Percentiles rank a stretch among this genome's conserved stretches.
Evolutionary conservation across 2,888 invertebrate genomes (phyloP).

Genomic region (Helleia helle): DNA sequence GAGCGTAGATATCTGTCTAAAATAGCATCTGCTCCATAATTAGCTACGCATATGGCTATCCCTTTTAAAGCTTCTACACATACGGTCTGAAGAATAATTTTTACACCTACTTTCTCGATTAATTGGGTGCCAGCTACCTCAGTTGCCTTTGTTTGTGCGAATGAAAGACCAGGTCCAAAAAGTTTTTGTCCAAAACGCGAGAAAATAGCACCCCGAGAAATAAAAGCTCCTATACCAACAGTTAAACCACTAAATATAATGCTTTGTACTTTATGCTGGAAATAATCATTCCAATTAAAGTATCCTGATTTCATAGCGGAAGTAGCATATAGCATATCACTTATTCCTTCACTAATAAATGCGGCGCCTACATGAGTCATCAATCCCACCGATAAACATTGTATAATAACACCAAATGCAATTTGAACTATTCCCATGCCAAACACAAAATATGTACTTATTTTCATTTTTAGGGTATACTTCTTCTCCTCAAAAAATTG

Average conservation of each 20-base stretch:
- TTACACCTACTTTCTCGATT: background rate
- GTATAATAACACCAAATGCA: slow-evolving; percentile 5
- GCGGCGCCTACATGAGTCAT: slow-evolving; percentile 7
- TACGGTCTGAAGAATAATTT: background rate
- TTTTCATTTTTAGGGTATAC: background rate
- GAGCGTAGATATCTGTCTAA: slow-evolving; percentile 1
- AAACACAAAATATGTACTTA: background rate
- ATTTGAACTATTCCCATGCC: slow-evolving; percentile 7
- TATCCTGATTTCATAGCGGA: slow-evolving; percentile 8
- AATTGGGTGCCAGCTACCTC: slow-evolving; percentile 8
- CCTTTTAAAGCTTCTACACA: background rate
- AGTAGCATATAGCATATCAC: slow-evolving; percentile 8
- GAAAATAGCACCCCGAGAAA: slow-evolving; percentile 1
- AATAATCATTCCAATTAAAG: slow-evolving; percentile 9
- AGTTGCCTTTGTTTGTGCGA: too few species aligned
- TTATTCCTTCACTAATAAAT: slow-evolving; percentile 9
- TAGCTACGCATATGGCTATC: background rate
- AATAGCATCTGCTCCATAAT: slow-evolving; percentile 4
- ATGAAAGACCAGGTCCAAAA: slow-evolving; percentile 3
- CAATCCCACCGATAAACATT: slow-evolving; percentile 2
- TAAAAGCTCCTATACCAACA: slow-evolving; percentile 1
- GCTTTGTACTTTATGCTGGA: slow-evolving; percentile 8
- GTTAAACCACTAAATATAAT: slow-evolving; percentile 9
- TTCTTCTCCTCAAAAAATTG: slow-evolving; percentile 9
- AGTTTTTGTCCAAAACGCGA: slow-evolving; percentile 9